Base-by-base conservation (phyloP, 2,888 invertebrate species). In the Apamea epomidion region DNA sequence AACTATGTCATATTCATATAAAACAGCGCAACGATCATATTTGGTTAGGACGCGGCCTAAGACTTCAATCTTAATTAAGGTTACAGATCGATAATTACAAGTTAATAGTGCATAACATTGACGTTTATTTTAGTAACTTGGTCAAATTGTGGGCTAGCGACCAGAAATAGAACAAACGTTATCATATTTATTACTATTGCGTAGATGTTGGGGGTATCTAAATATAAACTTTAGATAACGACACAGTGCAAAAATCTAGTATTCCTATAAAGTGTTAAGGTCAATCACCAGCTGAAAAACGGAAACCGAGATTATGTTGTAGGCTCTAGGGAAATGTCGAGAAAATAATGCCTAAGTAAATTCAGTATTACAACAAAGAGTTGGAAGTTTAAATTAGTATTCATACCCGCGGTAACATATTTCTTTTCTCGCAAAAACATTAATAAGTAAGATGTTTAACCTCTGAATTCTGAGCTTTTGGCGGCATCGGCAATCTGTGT, bases 161-260 rank as follows among this genome's bases (percentile, higher is more conserved):
- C 62, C n/a, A 84, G 81, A 77, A 84, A 87, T 84, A 77, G 76
- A 73, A 74, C 87, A 74, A 37, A 18, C 18, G 68, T 81, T 85
- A 84, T 85, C 85, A 54, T 76, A 72, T 74, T 77, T 75, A 81
- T 64, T 74, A 76, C 65, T 75, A 45, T 73, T 87, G 74, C 74
- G 42, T 29, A 48, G 42, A 71, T 84, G 45, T 68, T 78, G 60
- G 64, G 71, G 68, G 54, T 85, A 67, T 67, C 42, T 25, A 70
- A 74, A 60, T 67, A 58, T 73, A 75, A 48, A 77, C 54, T 8
- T 79, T 42, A 58, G 65, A 82, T 76, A 74, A 65, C 7, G n/a
- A 68, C 1, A 25, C 8, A 69, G 69, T 65, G 25, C 37, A 62
- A 51, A 64, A 84, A 64, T 54, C 25, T 69, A 51, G 45, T 45